Evolutionary conservation across 2,888 invertebrate species (phyloP).

Genomic region (Oscheius onirici): DNA sequence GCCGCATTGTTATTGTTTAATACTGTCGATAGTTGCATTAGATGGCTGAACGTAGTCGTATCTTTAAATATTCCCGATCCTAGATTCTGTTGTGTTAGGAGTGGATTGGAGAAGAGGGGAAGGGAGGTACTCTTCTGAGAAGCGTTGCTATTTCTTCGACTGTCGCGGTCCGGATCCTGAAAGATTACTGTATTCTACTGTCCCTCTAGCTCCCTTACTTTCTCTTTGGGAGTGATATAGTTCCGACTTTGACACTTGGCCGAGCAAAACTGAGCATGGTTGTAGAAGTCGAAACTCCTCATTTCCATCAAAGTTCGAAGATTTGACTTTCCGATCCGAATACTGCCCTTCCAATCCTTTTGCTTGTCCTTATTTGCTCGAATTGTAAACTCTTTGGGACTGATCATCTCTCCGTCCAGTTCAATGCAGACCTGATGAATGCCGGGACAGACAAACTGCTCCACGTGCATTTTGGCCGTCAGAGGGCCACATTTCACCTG

Average conservation of each 20-base stretch:
- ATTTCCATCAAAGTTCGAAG: constrained; percentile 73
- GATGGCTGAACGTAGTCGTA: constrained; percentile 40
- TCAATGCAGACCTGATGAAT: constrained; percentile 74
- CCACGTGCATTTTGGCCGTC: constrained; percentile 66
- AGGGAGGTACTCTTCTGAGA: constrained; percentile 19
- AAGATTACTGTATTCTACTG: neutral
- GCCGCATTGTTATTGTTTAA: constrained; percentile 46
- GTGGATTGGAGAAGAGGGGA: constrained; percentile 1
- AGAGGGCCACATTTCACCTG: constrained; percentile 69
- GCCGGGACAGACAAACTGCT: constrained; percentile 73
- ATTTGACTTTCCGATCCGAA: constrained; percentile 72
- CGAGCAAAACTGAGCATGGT: constrained; percentile 73
- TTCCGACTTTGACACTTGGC: constrained; percentile 73
- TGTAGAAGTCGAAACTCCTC: constrained; percentile 73
- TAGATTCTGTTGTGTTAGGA: constrained; percentile 13
- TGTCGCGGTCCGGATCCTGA: constrained; percentile 26
- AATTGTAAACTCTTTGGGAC: constrained; percentile 73
- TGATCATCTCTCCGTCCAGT: constrained; percentile 71
- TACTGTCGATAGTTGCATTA: constrained; percentile 47
- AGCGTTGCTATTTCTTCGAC: constrained; percentile 31
- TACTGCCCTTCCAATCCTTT: constrained; percentile 75
- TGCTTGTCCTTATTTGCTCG: constrained; percentile 74
- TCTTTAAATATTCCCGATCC: constrained; percentile 48
- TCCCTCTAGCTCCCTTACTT: neutral
- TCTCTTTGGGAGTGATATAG: constrained; percentile 63